phyloP scores from a whole-genome alignment of 2,888 invertebrate genomes.

The Adelognathus sp. region DNA sequence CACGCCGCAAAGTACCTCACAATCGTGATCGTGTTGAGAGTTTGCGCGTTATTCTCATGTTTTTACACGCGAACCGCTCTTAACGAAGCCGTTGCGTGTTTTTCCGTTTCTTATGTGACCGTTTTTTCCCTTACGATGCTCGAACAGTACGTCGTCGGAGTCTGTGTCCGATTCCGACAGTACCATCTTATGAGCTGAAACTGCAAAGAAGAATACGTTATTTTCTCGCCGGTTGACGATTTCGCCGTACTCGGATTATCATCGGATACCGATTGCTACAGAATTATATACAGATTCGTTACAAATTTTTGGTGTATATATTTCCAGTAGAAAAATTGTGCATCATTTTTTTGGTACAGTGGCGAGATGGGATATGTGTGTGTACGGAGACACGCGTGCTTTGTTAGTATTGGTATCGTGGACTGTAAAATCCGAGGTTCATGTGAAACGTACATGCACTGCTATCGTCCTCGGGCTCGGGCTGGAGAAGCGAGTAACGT shows the following conservation, averaged over 20 bases:
- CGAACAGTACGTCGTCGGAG: constrained; percentile 91
- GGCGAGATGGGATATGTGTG: background rate
- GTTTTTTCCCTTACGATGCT: constrained; percentile 85
- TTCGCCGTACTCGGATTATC: background rate
- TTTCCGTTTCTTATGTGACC: constrained; percentile 82
- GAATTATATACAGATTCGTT: background rate
- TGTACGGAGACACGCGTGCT: background rate
- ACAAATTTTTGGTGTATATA: constrained; percentile 15
- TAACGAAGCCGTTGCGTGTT: constrained; percentile 83
- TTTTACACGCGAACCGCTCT: constrained; percentile 82
- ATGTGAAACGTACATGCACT: constrained; percentile 82
- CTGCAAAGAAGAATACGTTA: constrained; percentile 79
- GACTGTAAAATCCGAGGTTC: constrained; percentile 39
- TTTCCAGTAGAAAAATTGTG: background rate
- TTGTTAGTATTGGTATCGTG: background rate
- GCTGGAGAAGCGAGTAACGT: constrained; percentile 88
- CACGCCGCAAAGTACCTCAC: constrained; percentile 9
- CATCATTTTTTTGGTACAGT: background rate
- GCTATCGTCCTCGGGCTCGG: constrained; percentile 87
- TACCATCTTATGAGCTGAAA: constrained; percentile 83
- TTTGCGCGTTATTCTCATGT: constrained; percentile 77
- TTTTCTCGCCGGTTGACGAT: too few relatives aligned
- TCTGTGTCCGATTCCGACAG: constrained; percentile 91
- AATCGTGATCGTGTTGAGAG: background rate
- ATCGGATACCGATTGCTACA: too few relatives aligned